Percentiles rank a stretch among this genome's conserved stretches.
These are phyloP conservation scores for Rattus norvegicus DNA, from an alignment of 2,113 vertebrate genomes.

Conservation along the genomic window DNA sequence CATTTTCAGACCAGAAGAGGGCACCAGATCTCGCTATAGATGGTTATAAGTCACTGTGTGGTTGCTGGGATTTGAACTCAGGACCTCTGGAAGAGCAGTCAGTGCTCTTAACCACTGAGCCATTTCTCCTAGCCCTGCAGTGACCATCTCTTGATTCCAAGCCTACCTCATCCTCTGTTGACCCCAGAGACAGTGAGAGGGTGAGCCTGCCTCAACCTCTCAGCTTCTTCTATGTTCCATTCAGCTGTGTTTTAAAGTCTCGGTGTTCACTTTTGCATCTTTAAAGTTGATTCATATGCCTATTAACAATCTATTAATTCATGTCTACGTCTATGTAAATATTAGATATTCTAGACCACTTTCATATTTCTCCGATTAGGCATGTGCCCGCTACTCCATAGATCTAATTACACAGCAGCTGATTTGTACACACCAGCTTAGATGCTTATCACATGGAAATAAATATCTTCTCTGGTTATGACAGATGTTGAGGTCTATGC, in stretches of 20 bases:
- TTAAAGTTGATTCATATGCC: not conserved
- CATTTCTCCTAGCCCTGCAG: too few relatives aligned
- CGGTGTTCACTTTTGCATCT: not conserved
- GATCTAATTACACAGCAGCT: not conserved
- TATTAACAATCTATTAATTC: not conserved
- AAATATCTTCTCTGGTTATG: not conserved
- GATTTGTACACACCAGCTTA: not conserved
- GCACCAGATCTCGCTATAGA: too few relatives aligned
- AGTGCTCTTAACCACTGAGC: too few relatives aligned
- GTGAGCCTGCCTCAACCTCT: rapidly evolving
- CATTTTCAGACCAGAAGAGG: too few relatives aligned
- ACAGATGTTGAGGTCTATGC: too few relatives aligned
- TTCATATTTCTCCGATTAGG: not conserved
- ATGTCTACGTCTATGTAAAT: not conserved
- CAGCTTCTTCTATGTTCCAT: not conserved
- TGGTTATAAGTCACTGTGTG: too few relatives aligned
- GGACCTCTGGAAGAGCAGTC: too few relatives aligned
- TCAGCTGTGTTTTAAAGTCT: not conserved
- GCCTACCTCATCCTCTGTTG: rapidly evolving
- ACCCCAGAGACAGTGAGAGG: not conserved
- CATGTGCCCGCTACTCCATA: not conserved
- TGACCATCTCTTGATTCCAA: rapidly evolving
- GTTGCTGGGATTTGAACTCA: too few relatives aligned
- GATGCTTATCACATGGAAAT: not conserved
- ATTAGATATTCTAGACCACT: not conserved